A percentile compares a stretch with the other conserved stretches of the same genome.
Evolutionary conservation across 2,113 vertebrate genomes (phyloP).

Genomic region (Danionella cerebrum): DNA sequence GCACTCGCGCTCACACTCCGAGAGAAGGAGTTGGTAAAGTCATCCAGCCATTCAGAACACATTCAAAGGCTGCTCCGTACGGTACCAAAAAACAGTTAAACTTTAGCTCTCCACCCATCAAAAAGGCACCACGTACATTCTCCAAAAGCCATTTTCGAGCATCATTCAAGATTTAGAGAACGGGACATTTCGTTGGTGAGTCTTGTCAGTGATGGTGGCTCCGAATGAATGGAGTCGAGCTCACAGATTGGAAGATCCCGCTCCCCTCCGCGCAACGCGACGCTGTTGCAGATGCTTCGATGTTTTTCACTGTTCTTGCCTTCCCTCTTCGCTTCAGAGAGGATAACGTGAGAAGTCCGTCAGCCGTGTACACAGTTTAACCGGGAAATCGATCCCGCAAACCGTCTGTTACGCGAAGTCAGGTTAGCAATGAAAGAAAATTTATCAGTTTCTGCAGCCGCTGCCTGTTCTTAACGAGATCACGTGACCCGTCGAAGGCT

Average conservation of each 20-base stretch:
- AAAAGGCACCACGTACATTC: slow-evolving; percentile 20
- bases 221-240: not conserved
- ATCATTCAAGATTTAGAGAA: not conserved
- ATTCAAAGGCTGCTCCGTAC: slow-evolving; percentile 22
- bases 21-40: not conserved
- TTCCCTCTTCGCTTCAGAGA: not conserved
- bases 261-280: not conserved
- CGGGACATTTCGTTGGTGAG: not conserved
- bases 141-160: not conserved
- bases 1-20: too few species aligned
- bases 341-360: not conserved
- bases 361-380: not conserved
- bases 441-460: slow-evolving; percentile 52
- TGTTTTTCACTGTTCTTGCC: not conserved
- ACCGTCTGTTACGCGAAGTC: slow-evolving; percentile 19
- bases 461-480: slow-evolving; percentile 56
- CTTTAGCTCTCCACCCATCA: slow-evolving; percentile 45
- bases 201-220: not conserved
- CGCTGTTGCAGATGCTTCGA: slow-evolving; percentile 11
- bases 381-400: slow-evolving; percentile 10
- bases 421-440: slow-evolving; percentile 26
- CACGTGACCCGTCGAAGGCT: slow-evolving; percentile 74
- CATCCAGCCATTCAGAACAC: not conserved
- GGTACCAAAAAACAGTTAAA: slow-evolving; percentile 37
- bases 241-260: not conserved